Conservation (phyloP, 2,797 vertebrate species). For the Catostomus latipinnis region DNA sequence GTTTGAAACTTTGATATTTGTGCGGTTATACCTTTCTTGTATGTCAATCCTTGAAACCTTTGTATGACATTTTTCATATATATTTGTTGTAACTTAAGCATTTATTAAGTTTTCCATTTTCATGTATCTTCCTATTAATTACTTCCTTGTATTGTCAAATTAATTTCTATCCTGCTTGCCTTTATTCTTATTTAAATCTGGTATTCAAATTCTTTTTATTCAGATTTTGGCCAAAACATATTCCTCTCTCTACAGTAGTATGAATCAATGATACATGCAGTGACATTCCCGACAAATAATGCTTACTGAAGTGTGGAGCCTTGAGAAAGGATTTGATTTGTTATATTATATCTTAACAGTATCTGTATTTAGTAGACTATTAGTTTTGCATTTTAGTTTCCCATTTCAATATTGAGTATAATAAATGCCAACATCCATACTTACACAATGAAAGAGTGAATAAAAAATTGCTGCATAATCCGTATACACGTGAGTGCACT, state of each 20-base stretch:
- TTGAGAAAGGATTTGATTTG: not conserved
- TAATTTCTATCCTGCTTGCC: conserved; percentile 12
- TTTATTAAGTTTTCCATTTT: conserved; percentile 18
- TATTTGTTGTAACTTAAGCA: conserved; percentile 20
- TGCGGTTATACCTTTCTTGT: conserved; percentile 19
- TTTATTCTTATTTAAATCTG: conserved; percentile 43
- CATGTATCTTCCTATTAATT: not conserved
- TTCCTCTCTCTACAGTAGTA: not conserved
- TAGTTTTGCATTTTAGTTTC: not conserved
- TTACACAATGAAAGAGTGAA: not conserved
- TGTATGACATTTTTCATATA: conserved; percentile 22
- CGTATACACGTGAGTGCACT: not conserved
- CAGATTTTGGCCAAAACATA: not conserved
- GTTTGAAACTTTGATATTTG: not conserved
- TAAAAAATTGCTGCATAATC: conserved; percentile 30
- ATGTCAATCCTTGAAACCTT: not conserved
- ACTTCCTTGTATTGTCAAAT: conserved; percentile 26
- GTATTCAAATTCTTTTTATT: conserved; percentile 6
- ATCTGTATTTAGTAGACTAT: not conserved
- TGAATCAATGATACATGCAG: conserved; percentile 5
- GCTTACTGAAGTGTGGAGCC: not conserved
- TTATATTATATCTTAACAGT: conserved; percentile 9
- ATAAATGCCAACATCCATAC: not conserved
- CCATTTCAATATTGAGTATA: conserved; percentile 11
- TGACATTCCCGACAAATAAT: not conserved